phyloP scores from a whole-genome alignment of 2,888 invertebrate genomes.

The Thymelicus acteon region DNA sequence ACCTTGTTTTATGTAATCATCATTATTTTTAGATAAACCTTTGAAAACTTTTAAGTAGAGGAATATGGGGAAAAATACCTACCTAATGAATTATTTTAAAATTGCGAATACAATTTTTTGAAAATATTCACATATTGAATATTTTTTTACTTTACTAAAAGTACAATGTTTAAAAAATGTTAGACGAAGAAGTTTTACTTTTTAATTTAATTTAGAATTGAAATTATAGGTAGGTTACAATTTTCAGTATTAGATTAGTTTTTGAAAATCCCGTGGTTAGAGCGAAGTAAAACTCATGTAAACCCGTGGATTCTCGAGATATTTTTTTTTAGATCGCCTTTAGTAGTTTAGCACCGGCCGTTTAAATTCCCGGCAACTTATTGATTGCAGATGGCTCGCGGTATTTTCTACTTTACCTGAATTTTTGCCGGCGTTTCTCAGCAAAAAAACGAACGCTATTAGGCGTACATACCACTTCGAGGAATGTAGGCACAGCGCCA shows the following conservation, averaged over 20 bases:
- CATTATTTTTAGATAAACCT: background rate
- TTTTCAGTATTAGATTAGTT: no score
- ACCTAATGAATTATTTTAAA: background rate
- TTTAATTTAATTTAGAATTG: no score
- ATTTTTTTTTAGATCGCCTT: slow-evolving; percentile 18
- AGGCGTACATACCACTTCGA: slow-evolving; percentile 56
- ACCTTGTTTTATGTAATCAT: background rate
- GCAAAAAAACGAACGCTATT: slow-evolving; percentile 51
- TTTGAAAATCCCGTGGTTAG: background rate
- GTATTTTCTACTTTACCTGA: slow-evolving; percentile 65
- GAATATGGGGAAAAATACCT: background rate
- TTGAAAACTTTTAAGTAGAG: no score
- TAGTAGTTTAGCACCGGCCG: slow-evolving; percentile 1
- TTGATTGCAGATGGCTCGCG: slow-evolving; percentile 38
- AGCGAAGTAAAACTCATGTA: background rate
- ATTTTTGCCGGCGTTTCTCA: slow-evolving; percentile 49
- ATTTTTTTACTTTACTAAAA: no score
- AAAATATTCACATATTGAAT: background rate
- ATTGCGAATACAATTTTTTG: background rate
- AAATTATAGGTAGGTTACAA: no score
- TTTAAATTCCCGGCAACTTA: slow-evolving; percentile 29
- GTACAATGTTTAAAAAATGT: no score
- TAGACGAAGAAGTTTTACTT: no score
- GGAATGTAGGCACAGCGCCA: slow-evolving; percentile 75
- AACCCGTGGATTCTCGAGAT: background rate